Conservation (phyloP, 2,888 invertebrate genomes). For the Ectemnius cavifrons region DNA sequence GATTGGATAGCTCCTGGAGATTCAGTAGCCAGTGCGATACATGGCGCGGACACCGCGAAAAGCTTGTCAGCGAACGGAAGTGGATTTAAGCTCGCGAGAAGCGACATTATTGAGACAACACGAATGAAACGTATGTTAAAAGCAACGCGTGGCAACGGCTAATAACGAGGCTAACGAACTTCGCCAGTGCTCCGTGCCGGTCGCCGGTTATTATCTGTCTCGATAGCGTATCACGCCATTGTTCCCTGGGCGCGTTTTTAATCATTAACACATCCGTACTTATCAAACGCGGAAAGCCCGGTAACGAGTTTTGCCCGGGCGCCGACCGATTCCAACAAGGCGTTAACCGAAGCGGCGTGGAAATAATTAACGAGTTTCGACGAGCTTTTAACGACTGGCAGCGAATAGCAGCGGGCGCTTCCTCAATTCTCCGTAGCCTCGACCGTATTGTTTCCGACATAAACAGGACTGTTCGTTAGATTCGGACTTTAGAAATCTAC, state of each 20-base stretch:
- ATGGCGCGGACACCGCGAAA: slow-evolving; percentile 12
- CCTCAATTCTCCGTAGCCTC: background rate
- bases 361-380: slow-evolving; percentile 64
- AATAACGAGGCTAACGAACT: slow-evolving; percentile 54
- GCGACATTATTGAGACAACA: slow-evolving; percentile 14
- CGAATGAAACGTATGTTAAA: slow-evolving; percentile 30
- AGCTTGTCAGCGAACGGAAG: no score
- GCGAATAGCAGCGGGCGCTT: slow-evolving; percentile 42
- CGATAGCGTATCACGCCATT: slow-evolving; percentile 29
- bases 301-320: slow-evolving; percentile 54
- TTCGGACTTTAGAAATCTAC: background rate
- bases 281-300: slow-evolving; percentile 50
- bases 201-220: slow-evolving; percentile 40
- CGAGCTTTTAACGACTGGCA: slow-evolving; percentile 55
- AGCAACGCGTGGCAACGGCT: slow-evolving; percentile 32
- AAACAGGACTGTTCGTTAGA: slow-evolving; percentile 1
- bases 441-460: background rate
- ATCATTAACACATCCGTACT: slow-evolving; percentile 53
- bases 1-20: slow-evolving; percentile 60
- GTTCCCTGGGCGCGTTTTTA: slow-evolving; percentile 33
- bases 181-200: background rate
- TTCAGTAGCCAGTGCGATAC: slow-evolving; percentile 24
- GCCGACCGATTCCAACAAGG: slow-evolving; percentile 51
- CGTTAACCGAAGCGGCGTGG: slow-evolving; percentile 42
- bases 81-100: slow-evolving; percentile 24